Conservation (phyloP, 2,113 vertebrate genomes). For the Chamaea fasciata region DNA sequence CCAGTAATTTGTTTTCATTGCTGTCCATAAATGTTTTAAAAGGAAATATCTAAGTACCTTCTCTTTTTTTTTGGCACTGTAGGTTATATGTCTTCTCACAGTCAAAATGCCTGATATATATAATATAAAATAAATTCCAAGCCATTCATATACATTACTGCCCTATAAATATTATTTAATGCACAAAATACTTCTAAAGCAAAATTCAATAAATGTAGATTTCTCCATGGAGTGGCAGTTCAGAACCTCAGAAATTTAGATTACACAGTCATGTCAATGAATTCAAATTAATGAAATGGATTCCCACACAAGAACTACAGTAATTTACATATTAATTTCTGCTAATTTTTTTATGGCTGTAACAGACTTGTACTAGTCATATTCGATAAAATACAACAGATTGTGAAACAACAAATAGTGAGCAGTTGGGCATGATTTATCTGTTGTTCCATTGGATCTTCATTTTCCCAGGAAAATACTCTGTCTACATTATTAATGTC, state of each 20-base stretch:
- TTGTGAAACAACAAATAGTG: constrained; percentile 63
- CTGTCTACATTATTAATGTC: constrained; percentile 61
- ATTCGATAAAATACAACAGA: constrained; percentile 70
- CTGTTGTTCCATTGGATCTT: constrained; percentile 52
- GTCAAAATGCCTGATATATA: not conserved
- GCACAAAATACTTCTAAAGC: constrained; percentile 39
- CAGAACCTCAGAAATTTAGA: constrained; percentile 78
- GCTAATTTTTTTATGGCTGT: constrained; percentile 72
- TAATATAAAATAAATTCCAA: not conserved
- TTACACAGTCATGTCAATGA: constrained; percentile 77
- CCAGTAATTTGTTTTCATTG: not conserved
- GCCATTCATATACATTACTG: not conserved
- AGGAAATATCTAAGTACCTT: not conserved
- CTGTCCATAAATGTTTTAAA: not conserved
- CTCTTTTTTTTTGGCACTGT: not conserved
- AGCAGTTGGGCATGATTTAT: constrained; percentile 66
- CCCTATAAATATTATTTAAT: constrained; percentile 25
- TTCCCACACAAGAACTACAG: constrained; percentile 57
- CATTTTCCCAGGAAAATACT: constrained; percentile 51
- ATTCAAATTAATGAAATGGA: constrained; percentile 79
- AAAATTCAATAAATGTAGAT: constrained; percentile 73
- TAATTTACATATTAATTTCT: constrained; percentile 84
- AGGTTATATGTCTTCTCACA: not conserved
- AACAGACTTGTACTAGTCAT: constrained; percentile 73
- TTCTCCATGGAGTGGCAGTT: constrained; percentile 61